Evolutionary conservation across 2,888 invertebrate genomes (phyloP).

Genomic region (Drosophila vallismaia): DNA sequence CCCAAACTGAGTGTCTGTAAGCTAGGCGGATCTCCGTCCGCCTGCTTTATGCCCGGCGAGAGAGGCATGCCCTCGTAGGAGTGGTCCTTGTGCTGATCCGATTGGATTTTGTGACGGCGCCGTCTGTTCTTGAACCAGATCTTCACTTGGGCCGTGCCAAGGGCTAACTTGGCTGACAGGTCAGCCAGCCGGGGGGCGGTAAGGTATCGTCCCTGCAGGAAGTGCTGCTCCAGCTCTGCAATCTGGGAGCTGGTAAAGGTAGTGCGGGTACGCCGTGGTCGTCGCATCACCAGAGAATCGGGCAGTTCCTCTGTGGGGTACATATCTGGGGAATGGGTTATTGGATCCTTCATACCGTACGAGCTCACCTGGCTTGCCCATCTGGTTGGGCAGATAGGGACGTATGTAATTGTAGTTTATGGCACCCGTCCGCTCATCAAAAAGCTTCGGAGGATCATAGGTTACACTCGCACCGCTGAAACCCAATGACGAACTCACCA

Average conservation of each 20-base stretch:
- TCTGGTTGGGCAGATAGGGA: slow-evolving; percentile 70
- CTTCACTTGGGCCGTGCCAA: slow-evolving; percentile 75
- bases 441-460: slow-evolving; percentile 52
- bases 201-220: slow-evolving; percentile 73
- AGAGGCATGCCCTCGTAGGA: slow-evolving; percentile 69
- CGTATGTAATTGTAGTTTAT: slow-evolving; percentile 75
- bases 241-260: slow-evolving; percentile 77
- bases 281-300: slow-evolving; percentile 73
- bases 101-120: slow-evolving; percentile 75
- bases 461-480: slow-evolving; percentile 6
- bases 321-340: slow-evolving; percentile 7
- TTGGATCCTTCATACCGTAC: background rate
- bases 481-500: slow-evolving; percentile 56
- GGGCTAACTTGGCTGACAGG: slow-evolving; percentile 67
- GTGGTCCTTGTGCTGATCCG: slow-evolving; percentile 68
- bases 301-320: slow-evolving; percentile 65
- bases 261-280: slow-evolving; percentile 75
- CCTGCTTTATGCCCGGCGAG: slow-evolving; percentile 57
- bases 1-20: slow-evolving; percentile 62
- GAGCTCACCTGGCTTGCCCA: slow-evolving; percentile 66
- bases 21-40: slow-evolving; percentile 63
- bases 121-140: slow-evolving; percentile 81
- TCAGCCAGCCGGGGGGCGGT: slow-evolving; percentile 70
- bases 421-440: slow-evolving; percentile 72
- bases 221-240: slow-evolving; percentile 74